Base-by-base conservation (phyloP, 2,113 vertebrate genomes). In the Dasyornis broadbenti region DNA sequence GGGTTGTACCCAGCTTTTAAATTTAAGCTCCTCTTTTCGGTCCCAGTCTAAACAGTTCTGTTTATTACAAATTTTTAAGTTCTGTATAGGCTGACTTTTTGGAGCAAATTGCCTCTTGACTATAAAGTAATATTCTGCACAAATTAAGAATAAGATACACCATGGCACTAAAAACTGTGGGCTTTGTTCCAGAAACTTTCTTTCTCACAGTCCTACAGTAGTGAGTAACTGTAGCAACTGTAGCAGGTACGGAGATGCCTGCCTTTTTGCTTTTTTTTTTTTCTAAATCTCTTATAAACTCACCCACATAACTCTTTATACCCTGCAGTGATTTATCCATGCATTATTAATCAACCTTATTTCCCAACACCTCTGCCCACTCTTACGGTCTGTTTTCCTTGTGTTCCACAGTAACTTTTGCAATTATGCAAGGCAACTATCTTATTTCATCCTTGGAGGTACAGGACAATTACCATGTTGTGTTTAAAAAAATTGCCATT, bases 361-460 rank as follows among this genome's bases (percentile, higher is more conserved):
- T 94, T 91, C 82, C 39, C 66, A 95, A 89, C 42, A 73, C 27
- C 24, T 69, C 78, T 90, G 82, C 84, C 90, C 90, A 91, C 79
- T 73, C 59, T 54, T 63, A 23, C 13, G 40, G 30, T 86, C 71
- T 82, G 6, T 30, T 84, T 93, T 80, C 65, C 57, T 30, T 76
- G 15, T 24, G 33, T 39, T 79, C 61, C 23, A 2, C 37, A 66
- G 30, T 63, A 94, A 80, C 50, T 66, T 91, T 10, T 77, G 50
- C 37, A 85, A 50, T 91, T 49, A 91, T 45, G 54, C 78, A 94
- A 91, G 27, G 18, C 59, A 87, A 24, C 14, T 15, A 50, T 77
- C 21, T 50, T 87, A 70, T 39, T 94, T 90, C 47, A 73, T 44
- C 50, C 54, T 50, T 57, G 50, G 54, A 63, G 23, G 37, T 85